Evolutionary conservation across 2,797 vertebrate genomes (phyloP).

Genomic region (Characodon lateralis): DNA sequence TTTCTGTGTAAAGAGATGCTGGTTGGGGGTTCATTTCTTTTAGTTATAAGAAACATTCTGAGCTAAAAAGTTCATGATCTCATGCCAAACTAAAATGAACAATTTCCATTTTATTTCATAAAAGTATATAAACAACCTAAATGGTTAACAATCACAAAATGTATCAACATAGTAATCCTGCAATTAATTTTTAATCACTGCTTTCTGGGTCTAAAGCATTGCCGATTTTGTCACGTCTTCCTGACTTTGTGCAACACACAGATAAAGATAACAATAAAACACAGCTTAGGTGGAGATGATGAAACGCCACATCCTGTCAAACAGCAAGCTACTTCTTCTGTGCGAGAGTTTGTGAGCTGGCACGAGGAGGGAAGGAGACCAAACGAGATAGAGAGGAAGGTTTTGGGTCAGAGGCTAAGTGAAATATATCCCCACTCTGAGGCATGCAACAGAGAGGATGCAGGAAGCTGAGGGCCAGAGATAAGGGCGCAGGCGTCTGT

Average conservation of each 20-base stretch:
- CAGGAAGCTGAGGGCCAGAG: slow-evolving; percentile 83
- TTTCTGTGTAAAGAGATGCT: not conserved
- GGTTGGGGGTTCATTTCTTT: not conserved
- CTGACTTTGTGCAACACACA: not conserved
- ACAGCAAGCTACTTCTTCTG: not conserved
- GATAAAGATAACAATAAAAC: slow-evolving; percentile 14
- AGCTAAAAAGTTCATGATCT: not conserved
- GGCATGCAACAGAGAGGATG: slow-evolving; percentile 73
- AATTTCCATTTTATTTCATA: not conserved
- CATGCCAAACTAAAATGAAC: not conserved
- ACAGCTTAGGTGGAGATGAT: slow-evolving; percentile 16
- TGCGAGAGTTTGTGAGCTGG: slow-evolving; percentile 1
- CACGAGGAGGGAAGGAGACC: not conserved
- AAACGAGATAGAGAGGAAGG: slow-evolving; percentile 52
- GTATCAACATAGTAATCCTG: too few species aligned
- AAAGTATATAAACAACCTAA: not conserved
- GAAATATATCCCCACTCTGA: slow-evolving; percentile 82
- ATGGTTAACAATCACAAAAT: not conserved
- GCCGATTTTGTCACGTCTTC: not conserved
- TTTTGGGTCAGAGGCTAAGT: slow-evolving; percentile 81
- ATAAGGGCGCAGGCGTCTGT: slow-evolving; percentile 74
- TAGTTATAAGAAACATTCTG: too few species aligned
- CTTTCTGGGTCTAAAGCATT: not conserved
- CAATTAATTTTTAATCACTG: too few species aligned
- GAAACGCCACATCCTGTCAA: slow-evolving; percentile 17